Percentiles rank a stretch among this genome's conserved stretches.
phyloP scores from a whole-genome alignment of 2,113 vertebrate species.

The Daubentonia madagascariensis region DNA sequence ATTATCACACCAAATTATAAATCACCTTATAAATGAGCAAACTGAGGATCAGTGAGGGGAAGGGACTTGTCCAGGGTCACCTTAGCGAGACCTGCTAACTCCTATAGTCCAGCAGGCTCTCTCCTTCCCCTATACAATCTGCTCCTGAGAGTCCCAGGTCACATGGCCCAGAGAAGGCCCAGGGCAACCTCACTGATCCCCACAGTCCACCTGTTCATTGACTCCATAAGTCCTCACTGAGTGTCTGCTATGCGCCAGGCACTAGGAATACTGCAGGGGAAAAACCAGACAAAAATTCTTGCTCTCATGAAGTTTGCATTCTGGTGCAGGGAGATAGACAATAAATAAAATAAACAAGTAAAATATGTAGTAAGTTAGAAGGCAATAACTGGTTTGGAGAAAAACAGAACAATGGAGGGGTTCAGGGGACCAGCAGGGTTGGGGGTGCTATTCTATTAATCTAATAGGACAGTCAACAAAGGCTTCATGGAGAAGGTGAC shows the following conservation, averaged over 20 bases:
- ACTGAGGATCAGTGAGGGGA: background rate
- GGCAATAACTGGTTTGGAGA: background rate
- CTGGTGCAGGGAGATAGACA: background rate
- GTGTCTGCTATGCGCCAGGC: background rate
- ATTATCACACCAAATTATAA: background rate
- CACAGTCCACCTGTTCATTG: background rate
- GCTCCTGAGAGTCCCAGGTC: background rate
- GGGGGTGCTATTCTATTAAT: background rate
- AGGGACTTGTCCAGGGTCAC: background rate
- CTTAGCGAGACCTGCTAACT: background rate
- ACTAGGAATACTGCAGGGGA: background rate
- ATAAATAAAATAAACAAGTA: background rate
- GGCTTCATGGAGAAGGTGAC: background rate
- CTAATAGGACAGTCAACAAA: background rate
- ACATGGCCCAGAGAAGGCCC: background rate
- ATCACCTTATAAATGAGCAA: background rate
- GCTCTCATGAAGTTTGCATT: background rate
- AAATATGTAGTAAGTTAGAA: background rate
- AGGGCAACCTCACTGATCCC: background rate
- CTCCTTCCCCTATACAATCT: background rate
- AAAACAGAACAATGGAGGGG: background rate
- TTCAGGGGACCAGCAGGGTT: background rate
- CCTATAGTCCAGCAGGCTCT: background rate
- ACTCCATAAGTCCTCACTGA: background rate
- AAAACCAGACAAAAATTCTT: background rate